A percentile compares a stretch with the other conserved stretches of the same genome.
phyloP scores from a whole-genome alignment of 35 echinoderm and acorn worm species.

The Ptychodera flava region DNA sequence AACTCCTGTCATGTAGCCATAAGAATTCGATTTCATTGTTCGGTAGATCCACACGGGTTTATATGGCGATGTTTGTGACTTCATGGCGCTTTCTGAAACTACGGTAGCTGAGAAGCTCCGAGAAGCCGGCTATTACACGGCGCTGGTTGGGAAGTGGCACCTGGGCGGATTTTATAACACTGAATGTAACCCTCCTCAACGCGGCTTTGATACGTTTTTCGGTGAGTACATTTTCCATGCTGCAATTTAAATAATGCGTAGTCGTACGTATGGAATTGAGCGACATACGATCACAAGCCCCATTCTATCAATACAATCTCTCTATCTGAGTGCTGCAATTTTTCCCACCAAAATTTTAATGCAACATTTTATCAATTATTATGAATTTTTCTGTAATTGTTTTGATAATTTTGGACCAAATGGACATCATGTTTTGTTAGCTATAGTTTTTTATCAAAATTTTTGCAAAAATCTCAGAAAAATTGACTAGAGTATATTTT shows the following conservation, averaged over 20 bases:
- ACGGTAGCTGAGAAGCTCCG: conserved; percentile 11
- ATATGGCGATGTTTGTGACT: neutral
- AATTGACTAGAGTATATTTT: neutral
- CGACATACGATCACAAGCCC: no score
- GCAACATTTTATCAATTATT: no score
- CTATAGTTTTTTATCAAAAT: neutral
- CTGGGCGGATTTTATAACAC: conserved; percentile 6
- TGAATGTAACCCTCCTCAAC: conserved; percentile 7
- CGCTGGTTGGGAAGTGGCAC: conserved; percentile 32
- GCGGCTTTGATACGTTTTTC: conserved; percentile 27
- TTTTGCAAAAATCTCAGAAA: neutral
- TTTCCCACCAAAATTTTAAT: no score
- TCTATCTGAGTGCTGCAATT: no score
- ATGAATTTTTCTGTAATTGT: no score
- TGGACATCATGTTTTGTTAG: neutral
- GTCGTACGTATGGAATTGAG: no score
- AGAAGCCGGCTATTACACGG: conserved; percentile 18
- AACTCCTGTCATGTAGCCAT: no score
- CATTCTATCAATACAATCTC: no score
- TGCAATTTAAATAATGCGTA: neutral
- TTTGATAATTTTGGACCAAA: no score
- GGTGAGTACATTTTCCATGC: conserved; percentile 9
- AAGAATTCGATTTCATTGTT: no score
- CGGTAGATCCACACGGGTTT: neutral
- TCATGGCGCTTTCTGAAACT: neutral